Percentiles rank a stretch among this genome's conserved stretches.
These are phyloP conservation scores for Pygmarrhopalites habei DNA, from an alignment of 1,140 invertebrate species.

Conservation along the genomic window DNA sequence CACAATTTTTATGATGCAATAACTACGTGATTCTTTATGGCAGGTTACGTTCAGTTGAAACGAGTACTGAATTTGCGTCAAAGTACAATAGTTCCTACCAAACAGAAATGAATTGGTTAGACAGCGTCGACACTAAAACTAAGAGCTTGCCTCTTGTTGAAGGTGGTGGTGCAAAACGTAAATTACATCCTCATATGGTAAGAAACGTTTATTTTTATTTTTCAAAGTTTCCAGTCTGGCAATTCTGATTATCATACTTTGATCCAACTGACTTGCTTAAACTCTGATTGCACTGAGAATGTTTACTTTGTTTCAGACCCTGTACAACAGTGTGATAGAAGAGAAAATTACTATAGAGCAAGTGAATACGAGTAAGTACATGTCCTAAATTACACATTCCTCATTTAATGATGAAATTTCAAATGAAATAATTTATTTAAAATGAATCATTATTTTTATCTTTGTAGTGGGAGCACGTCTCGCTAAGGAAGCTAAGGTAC, in stretches of 20 bases:
- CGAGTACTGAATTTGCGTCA: constrained; percentile 73
- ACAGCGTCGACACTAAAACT: constrained; percentile 66
- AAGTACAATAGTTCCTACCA: constrained; percentile 79
- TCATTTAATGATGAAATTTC: too few relatives aligned
- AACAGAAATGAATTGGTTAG: constrained; percentile 79
- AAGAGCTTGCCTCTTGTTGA: constrained; percentile 62
- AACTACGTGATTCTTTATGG: too few relatives aligned
- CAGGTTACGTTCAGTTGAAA: constrained; percentile 75
- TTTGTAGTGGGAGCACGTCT: constrained; percentile 90
- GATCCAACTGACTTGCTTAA: too few relatives aligned
- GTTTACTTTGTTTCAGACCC: constrained; percentile 53
- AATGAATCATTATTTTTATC: too few relatives aligned
- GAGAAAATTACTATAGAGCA: constrained; percentile 86
- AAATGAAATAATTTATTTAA: too few relatives aligned
- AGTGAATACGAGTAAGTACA: constrained; percentile 86
- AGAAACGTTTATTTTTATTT: too few relatives aligned
- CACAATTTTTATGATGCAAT: too few relatives aligned
- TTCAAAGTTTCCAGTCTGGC: too few relatives aligned
- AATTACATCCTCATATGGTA: constrained; percentile 72
- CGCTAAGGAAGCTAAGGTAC: constrained; percentile 97
- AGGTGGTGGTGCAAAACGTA: constrained; percentile 58
- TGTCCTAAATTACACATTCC: too few relatives aligned
- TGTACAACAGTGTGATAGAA: constrained; percentile 83
- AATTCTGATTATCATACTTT: too few relatives aligned
- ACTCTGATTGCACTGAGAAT: too few relatives aligned